Conservation (phyloP, 2,797 vertebrate genomes). For the Leuciscus waleckii region DNA sequence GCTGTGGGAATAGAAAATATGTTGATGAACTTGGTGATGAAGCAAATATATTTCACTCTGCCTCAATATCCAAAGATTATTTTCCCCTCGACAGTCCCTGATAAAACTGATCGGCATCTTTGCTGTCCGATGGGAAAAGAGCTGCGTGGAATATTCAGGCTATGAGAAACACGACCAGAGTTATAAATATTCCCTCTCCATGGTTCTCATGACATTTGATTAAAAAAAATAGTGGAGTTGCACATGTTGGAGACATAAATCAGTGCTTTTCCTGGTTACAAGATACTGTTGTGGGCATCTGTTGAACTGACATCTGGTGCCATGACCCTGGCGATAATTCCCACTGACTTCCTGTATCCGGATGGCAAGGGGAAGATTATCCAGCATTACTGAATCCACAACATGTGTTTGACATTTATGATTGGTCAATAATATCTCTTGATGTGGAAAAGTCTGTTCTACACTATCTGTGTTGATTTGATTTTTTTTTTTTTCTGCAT, state of each 20-base stretch:
- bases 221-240: not conserved
- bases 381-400: slow-evolving; percentile 12
- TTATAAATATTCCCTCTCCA: slow-evolving; percentile 22
- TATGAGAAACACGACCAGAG: not conserved
- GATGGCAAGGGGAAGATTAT: not conserved
- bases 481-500: not conserved
- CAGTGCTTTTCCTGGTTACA: slow-evolving; percentile 27
- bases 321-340: slow-evolving; percentile 40
- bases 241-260: not conserved
- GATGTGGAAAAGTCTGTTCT: slow-evolving; percentile 12
- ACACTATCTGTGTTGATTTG: slow-evolving; percentile 1
- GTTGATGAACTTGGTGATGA: slow-evolving; percentile 16
- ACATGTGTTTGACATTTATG: slow-evolving; percentile 9
- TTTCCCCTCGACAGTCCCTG: not conserved
- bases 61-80: slow-evolving; percentile 6
- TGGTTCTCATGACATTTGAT: slow-evolving; percentile 32
- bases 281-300: slow-evolving; percentile 21
- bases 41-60: not conserved
- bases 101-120: slow-evolving; percentile 10
- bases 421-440: not conserved
- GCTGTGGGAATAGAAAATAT: slow-evolving; percentile 32
- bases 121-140: slow-evolving; percentile 32
- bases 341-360: not conserved
- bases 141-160: not conserved
- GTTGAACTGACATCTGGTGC: slow-evolving; percentile 17